phyloP scores from a whole-genome alignment of 2,797 vertebrate genomes.

The Poecilia gillii region DNA sequence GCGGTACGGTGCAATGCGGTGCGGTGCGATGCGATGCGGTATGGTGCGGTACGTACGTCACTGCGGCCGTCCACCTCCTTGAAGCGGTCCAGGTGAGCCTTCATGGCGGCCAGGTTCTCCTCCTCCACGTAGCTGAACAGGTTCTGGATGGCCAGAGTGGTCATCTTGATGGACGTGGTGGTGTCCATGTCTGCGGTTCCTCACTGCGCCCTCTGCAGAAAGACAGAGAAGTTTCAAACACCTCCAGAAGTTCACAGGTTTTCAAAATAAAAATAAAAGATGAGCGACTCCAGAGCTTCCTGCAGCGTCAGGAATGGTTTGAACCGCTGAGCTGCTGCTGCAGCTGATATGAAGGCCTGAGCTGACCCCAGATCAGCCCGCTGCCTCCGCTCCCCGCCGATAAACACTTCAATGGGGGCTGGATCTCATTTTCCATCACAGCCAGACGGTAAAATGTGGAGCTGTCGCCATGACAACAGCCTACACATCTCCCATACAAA shows the following conservation, averaged over 20 bases:
- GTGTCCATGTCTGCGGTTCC: constrained; percentile 77
- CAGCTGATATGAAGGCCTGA: background rate
- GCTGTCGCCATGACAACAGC: constrained; percentile 36
- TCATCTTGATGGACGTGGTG: constrained; percentile 86
- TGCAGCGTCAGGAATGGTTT: background rate
- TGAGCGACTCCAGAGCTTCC: background rate
- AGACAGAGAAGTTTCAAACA: background rate
- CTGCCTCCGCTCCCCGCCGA: background rate
- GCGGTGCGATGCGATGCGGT: accelerated
- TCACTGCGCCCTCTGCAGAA: constrained; percentile 10
- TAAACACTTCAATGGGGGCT: background rate
- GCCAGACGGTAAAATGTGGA: background rate
- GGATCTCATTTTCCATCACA: background rate
- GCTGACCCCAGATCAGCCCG: constrained; percentile 4
- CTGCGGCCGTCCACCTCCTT: constrained; percentile 95
- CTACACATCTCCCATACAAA: background rate
- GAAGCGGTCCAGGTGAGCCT: constrained; percentile 93
- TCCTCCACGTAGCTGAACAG: constrained; percentile 94
- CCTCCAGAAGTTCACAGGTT: too few species aligned
- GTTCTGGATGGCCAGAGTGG: constrained; percentile 89
- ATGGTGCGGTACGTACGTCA: constrained; percentile 85
- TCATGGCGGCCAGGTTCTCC: constrained; percentile 92
- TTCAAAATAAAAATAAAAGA: background rate
- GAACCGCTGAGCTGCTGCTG: background rate
- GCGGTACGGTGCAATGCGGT: accelerated